Evolutionary conservation across 2,113 vertebrate species (phyloP).

Genomic region (Penelope pileata): DNA sequence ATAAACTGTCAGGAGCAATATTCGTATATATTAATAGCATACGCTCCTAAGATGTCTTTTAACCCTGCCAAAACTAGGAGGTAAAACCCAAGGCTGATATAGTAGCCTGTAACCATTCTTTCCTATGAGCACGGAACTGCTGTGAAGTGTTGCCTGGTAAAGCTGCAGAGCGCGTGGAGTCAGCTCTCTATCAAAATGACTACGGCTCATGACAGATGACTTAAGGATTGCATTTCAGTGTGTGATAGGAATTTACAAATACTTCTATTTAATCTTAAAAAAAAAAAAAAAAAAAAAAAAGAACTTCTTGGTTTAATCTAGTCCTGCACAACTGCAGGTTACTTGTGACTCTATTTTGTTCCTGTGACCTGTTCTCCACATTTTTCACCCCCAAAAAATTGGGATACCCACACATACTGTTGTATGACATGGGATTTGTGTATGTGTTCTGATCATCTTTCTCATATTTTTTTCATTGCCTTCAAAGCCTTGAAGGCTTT

Average conservation of each 20-base stretch:
- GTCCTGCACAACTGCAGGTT: background rate
- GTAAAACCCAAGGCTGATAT: background rate
- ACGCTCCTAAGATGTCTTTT: background rate
- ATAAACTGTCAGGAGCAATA: background rate
- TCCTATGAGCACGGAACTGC: accelerated
- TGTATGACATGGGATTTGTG: background rate
- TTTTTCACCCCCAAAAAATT: background rate
- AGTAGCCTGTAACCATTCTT: background rate
- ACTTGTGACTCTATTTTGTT: background rate
- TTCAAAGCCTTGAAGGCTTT: background rate
- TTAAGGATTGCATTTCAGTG: conserved; percentile 7
- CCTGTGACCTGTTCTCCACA: background rate
- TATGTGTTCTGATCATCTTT: background rate
- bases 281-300: background rate
- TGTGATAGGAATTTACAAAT: background rate
- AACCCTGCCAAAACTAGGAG: background rate
- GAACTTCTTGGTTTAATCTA: background rate
- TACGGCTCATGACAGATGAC: background rate
- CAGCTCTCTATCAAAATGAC: background rate
- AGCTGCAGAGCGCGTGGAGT: background rate
- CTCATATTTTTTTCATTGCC: background rate
- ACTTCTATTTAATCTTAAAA: background rate
- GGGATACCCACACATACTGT: background rate
- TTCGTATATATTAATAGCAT: background rate
- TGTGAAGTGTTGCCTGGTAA: background rate